A percentile compares a stretch with the other conserved stretches of the same genome.
Conservation (phyloP, 1,140 invertebrate species). For the Venturia canescens region DNA sequence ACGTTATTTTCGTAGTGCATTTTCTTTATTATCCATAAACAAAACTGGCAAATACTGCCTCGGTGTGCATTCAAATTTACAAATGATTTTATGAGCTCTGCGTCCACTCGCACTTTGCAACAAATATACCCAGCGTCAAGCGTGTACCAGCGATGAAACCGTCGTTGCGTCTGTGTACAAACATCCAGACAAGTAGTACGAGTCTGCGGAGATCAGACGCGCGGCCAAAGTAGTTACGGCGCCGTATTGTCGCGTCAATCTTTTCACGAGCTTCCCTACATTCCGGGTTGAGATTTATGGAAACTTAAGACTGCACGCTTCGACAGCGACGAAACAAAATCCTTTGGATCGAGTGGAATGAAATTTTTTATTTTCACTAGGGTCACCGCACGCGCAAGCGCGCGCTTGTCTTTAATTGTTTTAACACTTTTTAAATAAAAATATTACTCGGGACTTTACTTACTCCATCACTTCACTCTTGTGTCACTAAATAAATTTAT, state of each 20-base stretch:
- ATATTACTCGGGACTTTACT: too few relatives aligned
- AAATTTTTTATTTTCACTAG: too few relatives aligned
- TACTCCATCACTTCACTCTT: too few relatives aligned
- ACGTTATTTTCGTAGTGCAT: not conserved
- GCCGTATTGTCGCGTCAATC: conserved; percentile 6
- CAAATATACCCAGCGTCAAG: not conserved
- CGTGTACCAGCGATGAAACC: not conserved
- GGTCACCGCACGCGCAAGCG: too few relatives aligned
- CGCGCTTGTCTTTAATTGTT: too few relatives aligned
- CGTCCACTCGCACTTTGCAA: not conserved
- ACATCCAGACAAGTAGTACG: not conserved
- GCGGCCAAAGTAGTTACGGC: not conserved
- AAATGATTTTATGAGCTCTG: not conserved
- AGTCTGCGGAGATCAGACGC: not conserved
- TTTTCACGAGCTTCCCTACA: not conserved
- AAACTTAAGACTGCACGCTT: not conserved
- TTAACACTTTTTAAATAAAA: too few relatives aligned
- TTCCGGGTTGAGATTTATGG: not conserved
- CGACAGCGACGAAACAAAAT: too few relatives aligned
- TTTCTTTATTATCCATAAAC: not conserved
- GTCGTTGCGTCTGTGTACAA: not conserved
- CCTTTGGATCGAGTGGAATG: too few relatives aligned
- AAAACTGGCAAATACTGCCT: not conserved
- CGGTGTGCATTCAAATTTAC: not conserved
- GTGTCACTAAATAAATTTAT: too few relatives aligned